A percentile compares a stretch with the other conserved stretches of the same genome.
Evolutionary conservation across 2,888 invertebrate species (phyloP).

Genomic region (Caenorhabditis sp.): DNA sequence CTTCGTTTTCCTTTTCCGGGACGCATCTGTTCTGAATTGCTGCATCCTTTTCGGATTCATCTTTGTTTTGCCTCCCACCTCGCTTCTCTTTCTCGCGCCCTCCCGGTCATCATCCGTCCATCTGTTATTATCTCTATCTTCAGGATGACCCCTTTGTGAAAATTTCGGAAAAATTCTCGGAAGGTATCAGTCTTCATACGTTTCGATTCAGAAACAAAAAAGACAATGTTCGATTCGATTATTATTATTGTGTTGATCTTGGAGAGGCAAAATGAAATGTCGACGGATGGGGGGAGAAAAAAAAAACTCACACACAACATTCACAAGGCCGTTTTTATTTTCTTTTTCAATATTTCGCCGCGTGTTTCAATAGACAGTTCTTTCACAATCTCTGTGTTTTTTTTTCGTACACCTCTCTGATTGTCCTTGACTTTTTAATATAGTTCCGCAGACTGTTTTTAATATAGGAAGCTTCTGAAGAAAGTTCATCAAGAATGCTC

Average conservation of each 20-base stretch:
- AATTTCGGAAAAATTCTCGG: conserved; percentile 19
- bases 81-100: background rate
- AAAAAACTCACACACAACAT: conserved; percentile 36
- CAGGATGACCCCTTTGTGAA: conserved; percentile 27
- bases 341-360: conserved; percentile 9
- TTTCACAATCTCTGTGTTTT: conserved; percentile 31
- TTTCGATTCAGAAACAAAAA: background rate
- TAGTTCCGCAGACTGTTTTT: too few relatives aligned
- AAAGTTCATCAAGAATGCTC: too few relatives aligned
- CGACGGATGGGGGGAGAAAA: conserved; percentile 15
- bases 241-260: conserved; percentile 9
- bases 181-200: conserved; percentile 4
- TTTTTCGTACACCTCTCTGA: conserved; percentile 16
- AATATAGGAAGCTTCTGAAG: too few relatives aligned
- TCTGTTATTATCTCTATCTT: conserved; percentile 35
- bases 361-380: conserved; percentile 44
- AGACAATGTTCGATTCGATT: conserved; percentile 1
- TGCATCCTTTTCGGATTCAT: conserved; percentile 54
- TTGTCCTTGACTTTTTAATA: background rate
- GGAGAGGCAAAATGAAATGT: background rate
- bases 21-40: conserved; percentile 64
- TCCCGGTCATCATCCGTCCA: conserved; percentile 4
- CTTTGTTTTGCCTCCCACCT: conserved; percentile 35
- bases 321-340: conserved; percentile 46
- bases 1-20: conserved; percentile 64